These are phyloP conservation scores for Ceratosolen fusciceps DNA, from an alignment of 1,140 invertebrate species.

Conservation along the genomic window DNA sequence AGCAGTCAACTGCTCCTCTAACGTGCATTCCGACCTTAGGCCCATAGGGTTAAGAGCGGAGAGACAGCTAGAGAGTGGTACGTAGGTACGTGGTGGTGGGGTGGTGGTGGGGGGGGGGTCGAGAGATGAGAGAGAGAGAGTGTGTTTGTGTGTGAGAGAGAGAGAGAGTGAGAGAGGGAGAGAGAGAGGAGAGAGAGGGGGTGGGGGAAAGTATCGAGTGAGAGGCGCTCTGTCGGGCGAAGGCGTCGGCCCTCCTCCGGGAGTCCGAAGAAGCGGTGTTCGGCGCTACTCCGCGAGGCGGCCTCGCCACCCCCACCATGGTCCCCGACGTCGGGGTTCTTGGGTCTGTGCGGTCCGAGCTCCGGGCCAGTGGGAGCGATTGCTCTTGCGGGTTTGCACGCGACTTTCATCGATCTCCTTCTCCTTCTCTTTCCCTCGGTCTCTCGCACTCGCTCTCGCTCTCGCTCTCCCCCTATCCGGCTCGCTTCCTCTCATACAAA, in stretches of 20 bases:
- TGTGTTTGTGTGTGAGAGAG: neutral
- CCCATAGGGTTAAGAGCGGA: too few species aligned
- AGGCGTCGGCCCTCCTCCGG: neutral
- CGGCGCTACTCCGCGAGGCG: neutral
- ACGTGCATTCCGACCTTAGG: too few species aligned
- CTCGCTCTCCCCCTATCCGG: neutral
- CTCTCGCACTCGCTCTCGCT: neutral
- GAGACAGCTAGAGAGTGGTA: too few species aligned
- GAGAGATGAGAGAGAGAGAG: neutral
- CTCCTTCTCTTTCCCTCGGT: neutral
- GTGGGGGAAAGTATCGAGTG: neutral
- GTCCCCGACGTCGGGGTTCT: neutral
- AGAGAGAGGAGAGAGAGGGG: neutral
- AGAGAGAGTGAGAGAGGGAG: neutral
- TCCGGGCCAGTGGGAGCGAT: constrained; percentile 19
- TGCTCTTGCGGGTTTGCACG: neutral
- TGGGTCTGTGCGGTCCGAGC: constrained; percentile 5
- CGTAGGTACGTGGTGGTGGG: too few species aligned
- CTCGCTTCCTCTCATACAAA: neutral
- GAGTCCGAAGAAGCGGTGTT: neutral
- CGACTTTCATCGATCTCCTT: neutral
- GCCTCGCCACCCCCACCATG: neutral
- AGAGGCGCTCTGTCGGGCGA: neutral
- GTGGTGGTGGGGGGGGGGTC: too few species aligned
- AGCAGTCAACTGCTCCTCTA: too few species aligned